phyloP scores from a whole-genome alignment of 2,113 vertebrate genomes.

The Antechinus flavipes region DNA sequence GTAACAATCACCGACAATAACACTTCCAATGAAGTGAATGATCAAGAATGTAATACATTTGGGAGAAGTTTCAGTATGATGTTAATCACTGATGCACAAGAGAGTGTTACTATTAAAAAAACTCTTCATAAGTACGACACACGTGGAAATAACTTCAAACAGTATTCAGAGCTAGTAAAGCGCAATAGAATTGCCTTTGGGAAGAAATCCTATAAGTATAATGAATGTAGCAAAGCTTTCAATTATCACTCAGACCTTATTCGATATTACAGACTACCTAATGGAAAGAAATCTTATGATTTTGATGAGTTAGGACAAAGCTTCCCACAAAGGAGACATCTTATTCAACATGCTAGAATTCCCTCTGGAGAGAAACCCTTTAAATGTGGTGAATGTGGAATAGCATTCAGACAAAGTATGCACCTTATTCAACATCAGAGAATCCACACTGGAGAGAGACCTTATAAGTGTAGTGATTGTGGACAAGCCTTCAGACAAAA shows the following conservation, averaged over 20 bases:
- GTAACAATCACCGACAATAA: slow-evolving; percentile 1
- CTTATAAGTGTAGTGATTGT: background rate
- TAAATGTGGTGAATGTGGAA: slow-evolving; percentile 58
- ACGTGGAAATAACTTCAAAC: slow-evolving; percentile 57
- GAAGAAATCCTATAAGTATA: background rate
- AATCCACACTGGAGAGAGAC: background rate
- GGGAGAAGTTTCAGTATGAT: slow-evolving; percentile 57
- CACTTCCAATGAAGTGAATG: slow-evolving; percentile 31
- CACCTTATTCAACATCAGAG: background rate
- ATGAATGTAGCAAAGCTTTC: background rate
- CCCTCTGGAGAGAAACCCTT: slow-evolving; percentile 68
- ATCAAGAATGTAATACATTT: slow-evolving; percentile 25
- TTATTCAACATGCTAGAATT: slow-evolving; percentile 39
- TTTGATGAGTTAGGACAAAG: background rate
- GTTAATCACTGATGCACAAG: slow-evolving; percentile 39
- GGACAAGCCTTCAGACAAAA: background rate
- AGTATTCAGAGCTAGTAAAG: slow-evolving; percentile 51
- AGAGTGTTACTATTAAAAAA: slow-evolving; percentile 57
- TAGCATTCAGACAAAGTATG: background rate
- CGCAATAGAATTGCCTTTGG: background rate
- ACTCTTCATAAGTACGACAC: slow-evolving; percentile 30
- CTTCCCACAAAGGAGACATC: background rate
- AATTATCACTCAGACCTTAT: background rate
- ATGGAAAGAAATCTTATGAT: slow-evolving; percentile 56
- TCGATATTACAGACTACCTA: slow-evolving; percentile 57